Base-by-base conservation (phyloP, 2,888 invertebrate species). In the Hirtodrosophila duncani region DNA sequence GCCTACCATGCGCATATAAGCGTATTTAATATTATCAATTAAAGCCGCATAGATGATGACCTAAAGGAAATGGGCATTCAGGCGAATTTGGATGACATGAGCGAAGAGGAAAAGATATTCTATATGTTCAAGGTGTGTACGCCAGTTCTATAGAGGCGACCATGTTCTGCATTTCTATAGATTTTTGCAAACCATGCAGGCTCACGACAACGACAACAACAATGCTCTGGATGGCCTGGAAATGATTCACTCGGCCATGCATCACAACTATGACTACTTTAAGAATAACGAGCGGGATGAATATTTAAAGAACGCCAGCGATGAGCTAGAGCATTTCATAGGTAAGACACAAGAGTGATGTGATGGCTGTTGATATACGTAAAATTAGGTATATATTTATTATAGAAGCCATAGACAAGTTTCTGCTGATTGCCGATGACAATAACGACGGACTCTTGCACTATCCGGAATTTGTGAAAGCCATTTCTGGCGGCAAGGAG, bases 151-250 rank as follows among this genome's bases (percentile, higher is more conserved):
- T 4, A n/a, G 1, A 10, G 0, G 11, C 10, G 24, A 18, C n/a
- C n/a, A 6, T 11, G 2, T 10, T n/a, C n/a, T n/a, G 5, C 17
- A 9, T n/a, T 0, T 3, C 6, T 10, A 3, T 10, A 4, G 20
- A 3, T 6, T 1, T 0, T 3, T 14, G 16, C 7, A 20, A 8
- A n/a, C 13, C 16, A 60, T 49, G 21, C 33, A 87, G 85, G 83
- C 93, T 10, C 98, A 98, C 77, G 98, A 98, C 84, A 92, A 92
- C 62, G 96, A 97, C 83, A 94, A 93, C 82, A 96, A 98, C 84
- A 93, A 92, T 1, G 93, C 92, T 79, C 87, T 98, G 52, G 97
- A 98, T 84, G 97, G 97, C 0, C 87, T 96, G 52, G 98, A 98
- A 88, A 91, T 98, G 79, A 88, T 97, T 41, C 90, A 91, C 85